Base-by-base conservation (phyloP, 2,888 invertebrate genomes). In the Volucella bombylans region DNA sequence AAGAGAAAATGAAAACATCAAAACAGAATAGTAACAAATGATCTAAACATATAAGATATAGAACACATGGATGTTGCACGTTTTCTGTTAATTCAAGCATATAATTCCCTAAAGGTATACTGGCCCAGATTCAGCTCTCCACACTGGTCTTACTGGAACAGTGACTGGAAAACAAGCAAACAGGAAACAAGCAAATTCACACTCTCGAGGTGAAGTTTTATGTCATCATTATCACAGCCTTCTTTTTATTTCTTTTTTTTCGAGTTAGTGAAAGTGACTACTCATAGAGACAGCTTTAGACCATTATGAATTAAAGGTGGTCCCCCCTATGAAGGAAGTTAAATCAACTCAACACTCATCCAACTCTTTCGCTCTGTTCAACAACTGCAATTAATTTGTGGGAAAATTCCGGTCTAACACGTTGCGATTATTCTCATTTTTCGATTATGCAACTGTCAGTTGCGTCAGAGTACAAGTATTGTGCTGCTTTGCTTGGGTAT, bases 351-450 rank as follows among this genome's bases (percentile, higher is more conserved):
- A 31, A 31, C 4, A 0, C 31, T 31, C 31, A 31, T 1, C 31
- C 31, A 61, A 54, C 57, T 49, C 43, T 31, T 41, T 57, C 39
- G 64, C 65, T 73, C 67, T 62, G 71, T 61, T 54, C 77, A 68
- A 14, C 69, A 50, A 31, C 65, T 71, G 80, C 72, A 85, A 85
- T 85, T 81, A 85, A 85, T 81, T 31, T 83, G 80, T 80, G 83
- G 74, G 74, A 76, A 73, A 57, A 83, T 72, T 69, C 82, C 74
- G 69, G 72, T 72, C 77, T 55, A 64, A 31, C 67, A 61, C 59
- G 69, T 18, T 43, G 69, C 59, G 65, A 76, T 76, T 85, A 85
- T 80, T 80, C 76, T 67, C 81, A 69, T 81, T 85, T 85, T 73
- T 47, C 18, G 76, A 64, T 85, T 85, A 81, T 77, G 85, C 57